Conservation (phyloP, 1,140 invertebrate species). For the Papilio polytes region DNA sequence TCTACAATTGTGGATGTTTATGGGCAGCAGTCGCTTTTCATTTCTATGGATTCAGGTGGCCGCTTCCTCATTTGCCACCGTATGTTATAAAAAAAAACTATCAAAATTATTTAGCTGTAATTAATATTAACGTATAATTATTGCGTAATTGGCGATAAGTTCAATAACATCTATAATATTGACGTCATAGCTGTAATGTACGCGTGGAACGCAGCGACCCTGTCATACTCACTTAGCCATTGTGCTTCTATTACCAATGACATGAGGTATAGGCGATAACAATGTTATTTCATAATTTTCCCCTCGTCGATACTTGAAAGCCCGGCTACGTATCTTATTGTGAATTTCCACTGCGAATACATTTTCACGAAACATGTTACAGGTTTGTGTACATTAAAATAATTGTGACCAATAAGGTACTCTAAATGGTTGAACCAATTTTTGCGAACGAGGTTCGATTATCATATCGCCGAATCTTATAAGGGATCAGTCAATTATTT, state of each 20-base stretch:
- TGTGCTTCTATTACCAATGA: constrained; percentile 7
- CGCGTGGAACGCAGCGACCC: not conserved
- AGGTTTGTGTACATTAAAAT: too few species aligned
- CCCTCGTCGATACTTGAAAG: not conserved
- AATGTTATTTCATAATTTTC: not conserved
- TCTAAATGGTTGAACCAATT: too few species aligned
- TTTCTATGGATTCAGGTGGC: too few species aligned
- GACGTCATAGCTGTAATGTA: constrained; percentile 9
- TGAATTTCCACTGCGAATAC: not conserved
- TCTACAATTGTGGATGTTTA: too few species aligned
- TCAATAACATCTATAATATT: not conserved
- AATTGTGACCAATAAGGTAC: too few species aligned
- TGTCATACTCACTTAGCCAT: not conserved
- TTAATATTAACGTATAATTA: not conserved
- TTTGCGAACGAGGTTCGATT: too few species aligned
- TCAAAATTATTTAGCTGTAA: not conserved
- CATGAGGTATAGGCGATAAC: not conserved
- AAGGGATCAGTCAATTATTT: too few species aligned
- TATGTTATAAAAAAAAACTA: too few species aligned
- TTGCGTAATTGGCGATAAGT: not conserved
- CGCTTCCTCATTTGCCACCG: too few species aligned
- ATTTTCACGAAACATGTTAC: not conserved
- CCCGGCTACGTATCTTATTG: not conserved
- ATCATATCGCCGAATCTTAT: too few species aligned
- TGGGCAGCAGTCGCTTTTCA: too few species aligned